phyloP scores from a whole-genome alignment of 1,140 invertebrate species.

The Leptinotarsa defecta region DNA sequence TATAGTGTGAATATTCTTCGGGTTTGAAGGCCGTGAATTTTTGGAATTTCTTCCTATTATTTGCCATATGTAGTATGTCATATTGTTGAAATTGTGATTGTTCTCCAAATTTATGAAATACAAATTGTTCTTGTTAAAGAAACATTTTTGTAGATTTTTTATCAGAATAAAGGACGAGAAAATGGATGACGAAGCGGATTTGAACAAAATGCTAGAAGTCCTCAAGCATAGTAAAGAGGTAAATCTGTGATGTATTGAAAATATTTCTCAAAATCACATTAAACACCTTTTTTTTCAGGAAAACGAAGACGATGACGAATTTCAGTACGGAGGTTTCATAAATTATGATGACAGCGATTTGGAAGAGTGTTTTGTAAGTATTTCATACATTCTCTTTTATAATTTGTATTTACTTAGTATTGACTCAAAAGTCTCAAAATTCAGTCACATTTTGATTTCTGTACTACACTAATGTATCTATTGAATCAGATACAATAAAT shows the following conservation, averaged over 20 bases:
- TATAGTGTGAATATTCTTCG: too few species aligned
- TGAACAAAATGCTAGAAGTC: slow-evolving; percentile 20
- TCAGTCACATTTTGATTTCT: too few species aligned
- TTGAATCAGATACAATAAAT: too few species aligned
- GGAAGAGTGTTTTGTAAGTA: background rate
- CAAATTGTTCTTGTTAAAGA: too few species aligned
- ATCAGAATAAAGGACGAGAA: background rate
- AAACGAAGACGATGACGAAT: background rate
- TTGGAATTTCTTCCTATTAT: too few species aligned
- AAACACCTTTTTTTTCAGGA: background rate
- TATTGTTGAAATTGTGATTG: too few species aligned
- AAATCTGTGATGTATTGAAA: background rate
- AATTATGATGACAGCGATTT: slow-evolving; percentile 11
- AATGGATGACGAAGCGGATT: slow-evolving; percentile 26
- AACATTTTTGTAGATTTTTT: too few species aligned
- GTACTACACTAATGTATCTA: too few species aligned
- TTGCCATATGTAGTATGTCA: too few species aligned
- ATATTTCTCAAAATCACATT: background rate
- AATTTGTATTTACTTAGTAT: background rate
- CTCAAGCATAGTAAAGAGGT: slow-evolving; percentile 17
- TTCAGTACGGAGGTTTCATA: slow-evolving; percentile 5
- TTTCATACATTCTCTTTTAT: background rate
- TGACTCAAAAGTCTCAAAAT: background rate
- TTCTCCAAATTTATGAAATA: too few species aligned
- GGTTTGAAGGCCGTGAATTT: too few species aligned